Evolutionary conservation across 1,140 invertebrate genomes (phyloP).

Genomic region (Drosophila ercepeae): DNA sequence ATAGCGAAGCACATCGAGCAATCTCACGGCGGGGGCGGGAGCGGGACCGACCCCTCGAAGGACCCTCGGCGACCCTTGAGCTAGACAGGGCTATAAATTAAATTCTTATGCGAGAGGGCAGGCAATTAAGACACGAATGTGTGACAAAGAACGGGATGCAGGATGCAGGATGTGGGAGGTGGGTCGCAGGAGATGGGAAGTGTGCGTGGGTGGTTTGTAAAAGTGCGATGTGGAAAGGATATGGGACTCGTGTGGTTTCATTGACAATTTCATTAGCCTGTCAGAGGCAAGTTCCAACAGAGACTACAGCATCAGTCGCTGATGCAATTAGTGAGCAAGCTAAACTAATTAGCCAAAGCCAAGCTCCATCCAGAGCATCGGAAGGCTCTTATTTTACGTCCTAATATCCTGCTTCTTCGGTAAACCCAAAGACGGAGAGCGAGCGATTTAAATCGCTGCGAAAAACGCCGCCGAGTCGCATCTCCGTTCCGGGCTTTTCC

Average conservation of each 20-base stretch:
- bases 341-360: constrained; percentile 70
- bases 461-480: constrained; percentile 4
- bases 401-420: neutral
- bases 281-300: constrained; percentile 29
- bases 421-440: neutral
- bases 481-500: constrained; percentile 14
- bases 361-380: constrained; percentile 18
- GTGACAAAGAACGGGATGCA: constrained; percentile 5
- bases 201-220: neutral
- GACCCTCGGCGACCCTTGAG: constrained; percentile 36
- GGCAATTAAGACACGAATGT: constrained; percentile 63
- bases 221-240: neutral
- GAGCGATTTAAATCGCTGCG: constrained; percentile 1
- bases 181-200: neutral
- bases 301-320: constrained; percentile 29
- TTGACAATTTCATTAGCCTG: constrained; percentile 74
- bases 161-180: neutral
- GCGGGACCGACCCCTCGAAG: constrained; percentile 14
- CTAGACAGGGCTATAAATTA: constrained; percentile 67
- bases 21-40: constrained; percentile 28
- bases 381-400: neutral
- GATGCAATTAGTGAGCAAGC: constrained; percentile 66
- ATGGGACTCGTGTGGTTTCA: constrained; percentile 48
- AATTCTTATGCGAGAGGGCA: constrained; percentile 60
- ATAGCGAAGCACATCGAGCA: constrained; percentile 18